Evolutionary conservation across 1,140 invertebrate species (phyloP), one percentile per base, ranked within the genome.

Genomic region (Pseudomyrmex concolor): DNA sequence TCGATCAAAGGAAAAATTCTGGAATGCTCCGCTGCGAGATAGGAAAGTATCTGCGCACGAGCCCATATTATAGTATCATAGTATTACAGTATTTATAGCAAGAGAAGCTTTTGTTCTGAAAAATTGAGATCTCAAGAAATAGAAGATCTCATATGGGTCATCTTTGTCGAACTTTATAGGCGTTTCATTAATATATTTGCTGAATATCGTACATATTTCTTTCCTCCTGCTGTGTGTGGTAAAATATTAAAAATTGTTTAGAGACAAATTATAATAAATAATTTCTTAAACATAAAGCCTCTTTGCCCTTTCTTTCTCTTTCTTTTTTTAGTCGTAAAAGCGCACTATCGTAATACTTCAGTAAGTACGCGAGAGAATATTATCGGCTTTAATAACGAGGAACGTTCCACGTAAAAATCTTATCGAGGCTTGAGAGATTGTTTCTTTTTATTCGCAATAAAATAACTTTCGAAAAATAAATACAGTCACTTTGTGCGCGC

Each of bases 71-170:
- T 77, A 55, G 10, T 77, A 55, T 15, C 19, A 19, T 77, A 55
- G 10, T 77, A 55, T 15, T 34, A 19, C 68, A 55, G 10, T 54
- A 68, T 77, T 77, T 68, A 10, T 67, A 67, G 13, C 17, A 13
- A 67, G 43, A 45, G 50, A 55, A 15, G 15, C 50, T 68, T 68
- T 67, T 68, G 17, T 77, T 17, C 63, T 54, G 17, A 43, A 67
- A 77, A 77, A 68, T 77, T 77, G 17, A 77, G 34, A 67, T 68
- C 63, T 66, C 62, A n/a, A 9, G 48, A 67, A 66, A 54, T 66
- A 19, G 25, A 54, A 45, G 43, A 19, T 50, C 43, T 55, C 9
- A 67, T 34, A 55, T 43, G 22, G 13, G 43, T 55, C 12, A 10
- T 7, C 17, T 13, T 77, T 68, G 45, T 77, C 63, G 17, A 67